Base-by-base conservation (phyloP, 2,113 vertebrate species). In the Plestiodon gilberti region DNA sequence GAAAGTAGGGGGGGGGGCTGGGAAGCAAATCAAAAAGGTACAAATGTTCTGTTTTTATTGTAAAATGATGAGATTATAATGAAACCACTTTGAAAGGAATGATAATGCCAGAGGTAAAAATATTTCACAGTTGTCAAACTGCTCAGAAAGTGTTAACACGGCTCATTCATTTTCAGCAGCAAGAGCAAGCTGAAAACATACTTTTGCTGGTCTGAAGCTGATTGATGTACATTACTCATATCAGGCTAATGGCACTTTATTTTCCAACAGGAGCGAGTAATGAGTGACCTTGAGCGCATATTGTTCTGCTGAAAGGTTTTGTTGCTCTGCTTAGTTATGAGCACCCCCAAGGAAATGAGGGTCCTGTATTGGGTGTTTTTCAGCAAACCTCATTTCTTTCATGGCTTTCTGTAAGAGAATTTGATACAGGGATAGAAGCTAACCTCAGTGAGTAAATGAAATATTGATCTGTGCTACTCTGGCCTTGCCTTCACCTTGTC, bases 401-500 rank as follows among this genome's bases (percentile, higher is more conserved):
- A 96, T 96, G 93, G 95, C 96, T 97, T 96, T 97, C 96, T 95
- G 96, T 97, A 97, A 97, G 95, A 97, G 98, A 98, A 98, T 98
- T 98, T 98, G 98, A 98, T 98, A 98, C 98, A 97, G 96, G 97
- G 96, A 97, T 95, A 96, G 98, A 97, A 97, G 97, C 97, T 95
- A 97, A 97, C 97, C 96, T 96, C 96, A 96, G 97, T 96, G 98
- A 99, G 98, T 99, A 99, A 99, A 99, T 99, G 98, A 99, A 99
- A 99, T 99, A 99, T 99, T 99, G 98, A 99, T 99, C 98, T 96
- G 90, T 96, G 95, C 97, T 97, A 96, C 97, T 95, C 96, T 98
- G 98, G 98, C 98, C 98, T 99, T 99, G 98, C 98, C 98, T 99
- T 99, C 98, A 99, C 98, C 98, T 99, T 99, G 98, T 99, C 98